phyloP scores from a whole-genome alignment of 2,113 vertebrate genomes.

The Opisthocomus hoazin region DNA sequence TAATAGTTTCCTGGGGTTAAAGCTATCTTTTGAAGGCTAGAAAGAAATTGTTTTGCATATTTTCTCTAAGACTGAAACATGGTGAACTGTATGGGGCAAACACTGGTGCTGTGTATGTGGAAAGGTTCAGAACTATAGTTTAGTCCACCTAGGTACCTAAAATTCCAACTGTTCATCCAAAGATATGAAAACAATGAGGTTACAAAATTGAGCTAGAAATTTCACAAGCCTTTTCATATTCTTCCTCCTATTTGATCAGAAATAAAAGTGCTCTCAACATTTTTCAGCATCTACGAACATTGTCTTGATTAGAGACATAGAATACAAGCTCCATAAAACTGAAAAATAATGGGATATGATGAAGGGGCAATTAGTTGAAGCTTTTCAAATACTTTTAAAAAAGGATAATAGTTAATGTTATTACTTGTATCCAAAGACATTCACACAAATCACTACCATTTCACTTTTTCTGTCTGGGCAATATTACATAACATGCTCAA shows the following conservation, averaged over 20 bases:
- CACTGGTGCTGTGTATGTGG: not conserved
- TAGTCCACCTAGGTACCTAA: not conserved
- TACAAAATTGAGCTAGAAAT: not conserved
- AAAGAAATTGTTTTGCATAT: not conserved
- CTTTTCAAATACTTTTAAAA: not conserved
- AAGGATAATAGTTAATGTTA: not conserved
- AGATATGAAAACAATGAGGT: not conserved
- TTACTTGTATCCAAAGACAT: not conserved
- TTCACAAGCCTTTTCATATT: not conserved
- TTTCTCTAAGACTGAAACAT: not conserved
- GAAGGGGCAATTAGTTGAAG: not conserved
- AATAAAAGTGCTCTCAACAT: not conserved
- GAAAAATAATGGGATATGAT: not conserved
- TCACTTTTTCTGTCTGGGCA: not conserved
- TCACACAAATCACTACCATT: not conserved
- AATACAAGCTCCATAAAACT: not conserved
- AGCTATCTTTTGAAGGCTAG: not conserved
- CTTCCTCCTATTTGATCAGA: not conserved
- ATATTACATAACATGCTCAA: not conserved
- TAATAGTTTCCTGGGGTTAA: not conserved
- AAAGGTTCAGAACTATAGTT: not conserved
- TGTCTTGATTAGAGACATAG: not conserved
- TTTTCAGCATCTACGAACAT: not conserved
- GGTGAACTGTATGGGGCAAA: not conserved
- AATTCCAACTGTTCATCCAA: not conserved